A percentile compares a stretch with the other conserved stretches of the same genome.
Conservation (phyloP, 2,888 invertebrate species). For the Caenorhabditis sp. region DNA sequence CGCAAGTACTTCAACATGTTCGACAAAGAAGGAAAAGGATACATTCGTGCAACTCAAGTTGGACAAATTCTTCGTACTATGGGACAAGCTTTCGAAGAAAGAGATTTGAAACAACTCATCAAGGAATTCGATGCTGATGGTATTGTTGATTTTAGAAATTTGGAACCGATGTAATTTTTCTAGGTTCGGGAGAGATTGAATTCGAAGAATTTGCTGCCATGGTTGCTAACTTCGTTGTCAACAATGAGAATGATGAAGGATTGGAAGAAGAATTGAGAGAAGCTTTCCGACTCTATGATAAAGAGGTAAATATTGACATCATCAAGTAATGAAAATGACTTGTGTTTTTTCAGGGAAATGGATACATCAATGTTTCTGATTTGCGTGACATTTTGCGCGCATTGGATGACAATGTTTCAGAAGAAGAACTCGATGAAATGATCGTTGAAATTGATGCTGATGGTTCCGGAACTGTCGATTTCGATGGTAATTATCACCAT, state of each 20-base stretch:
- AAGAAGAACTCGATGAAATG: conserved; percentile 91
- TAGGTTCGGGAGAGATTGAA: conserved; percentile 91
- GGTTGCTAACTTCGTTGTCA: conserved; percentile 93
- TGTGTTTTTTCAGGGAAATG: conserved; percentile 75
- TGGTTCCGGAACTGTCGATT: conserved; percentile 97
- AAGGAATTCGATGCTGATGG: conserved; percentile 80
- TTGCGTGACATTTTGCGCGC: conserved; percentile 92
- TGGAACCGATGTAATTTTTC: no score
- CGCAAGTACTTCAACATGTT: conserved; percentile 96
- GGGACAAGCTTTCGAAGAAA: conserved; percentile 96
- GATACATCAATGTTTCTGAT: conserved; percentile 90
- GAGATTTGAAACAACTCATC: conserved; percentile 93
- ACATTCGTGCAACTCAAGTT: conserved; percentile 87
- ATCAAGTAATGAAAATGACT: no score
- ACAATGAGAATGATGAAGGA: conserved; percentile 87
- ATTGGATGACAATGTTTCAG: conserved; percentile 92
- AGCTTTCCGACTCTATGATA: conserved; percentile 98
- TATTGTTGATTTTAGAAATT: no score
- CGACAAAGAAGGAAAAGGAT: conserved; percentile 90
- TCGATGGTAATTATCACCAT: no score
- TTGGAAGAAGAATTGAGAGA: conserved; percentile 97
- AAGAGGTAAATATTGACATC: conserved; percentile 79
- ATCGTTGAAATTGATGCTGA: conserved; percentile 97
- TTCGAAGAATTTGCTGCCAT: conserved; percentile 92
- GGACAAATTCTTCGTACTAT: conserved; percentile 92